phyloP scores from a whole-genome alignment of 37 sponge, comb jelly and placozoan genomes.

The Trichoplax adhaerens region DNA sequence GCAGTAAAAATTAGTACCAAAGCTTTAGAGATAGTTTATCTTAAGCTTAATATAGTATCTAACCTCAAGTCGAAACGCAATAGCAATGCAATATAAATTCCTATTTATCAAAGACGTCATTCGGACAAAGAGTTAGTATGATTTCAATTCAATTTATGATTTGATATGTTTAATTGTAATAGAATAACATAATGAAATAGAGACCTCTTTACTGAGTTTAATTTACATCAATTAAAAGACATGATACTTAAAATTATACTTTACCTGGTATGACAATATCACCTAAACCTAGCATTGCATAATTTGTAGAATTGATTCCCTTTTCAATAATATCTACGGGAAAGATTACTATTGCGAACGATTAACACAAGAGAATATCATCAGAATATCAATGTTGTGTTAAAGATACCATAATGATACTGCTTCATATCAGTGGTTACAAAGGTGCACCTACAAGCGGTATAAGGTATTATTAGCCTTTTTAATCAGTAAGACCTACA shows the following conservation, averaged over 20 bases:
- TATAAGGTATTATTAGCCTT: too few relatives aligned
- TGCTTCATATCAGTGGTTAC: too few relatives aligned
- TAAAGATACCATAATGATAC: too few relatives aligned
- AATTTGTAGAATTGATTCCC: conserved; percentile 31
- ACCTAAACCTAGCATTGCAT: conserved; percentile 92
- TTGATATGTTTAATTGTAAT: not conserved
- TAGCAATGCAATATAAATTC: conserved; percentile 73
- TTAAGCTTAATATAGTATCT: conserved; percentile 1
- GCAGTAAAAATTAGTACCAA: not conserved
- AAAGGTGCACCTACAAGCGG: too few relatives aligned
- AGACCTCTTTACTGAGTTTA: too few relatives aligned
- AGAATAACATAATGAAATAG: too few relatives aligned
- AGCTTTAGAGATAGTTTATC: not conserved
- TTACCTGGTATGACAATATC: conserved; percentile 88
- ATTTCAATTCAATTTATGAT: not conserved
- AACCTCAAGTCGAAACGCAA: conserved; percentile 71
- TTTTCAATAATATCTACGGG: conserved; percentile 68
- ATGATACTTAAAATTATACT: not conserved
- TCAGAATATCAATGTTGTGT: too few relatives aligned
- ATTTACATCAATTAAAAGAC: too few relatives aligned
- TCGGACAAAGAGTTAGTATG: too few relatives aligned
- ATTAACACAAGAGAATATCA: too few relatives aligned
- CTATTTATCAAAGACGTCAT: too few relatives aligned
- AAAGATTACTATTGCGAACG: conserved; percentile 30
- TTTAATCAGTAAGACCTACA: conserved; percentile 19